phyloP scores from a whole-genome alignment of 2,888 invertebrate species.

The Caprella mutica region DNA sequence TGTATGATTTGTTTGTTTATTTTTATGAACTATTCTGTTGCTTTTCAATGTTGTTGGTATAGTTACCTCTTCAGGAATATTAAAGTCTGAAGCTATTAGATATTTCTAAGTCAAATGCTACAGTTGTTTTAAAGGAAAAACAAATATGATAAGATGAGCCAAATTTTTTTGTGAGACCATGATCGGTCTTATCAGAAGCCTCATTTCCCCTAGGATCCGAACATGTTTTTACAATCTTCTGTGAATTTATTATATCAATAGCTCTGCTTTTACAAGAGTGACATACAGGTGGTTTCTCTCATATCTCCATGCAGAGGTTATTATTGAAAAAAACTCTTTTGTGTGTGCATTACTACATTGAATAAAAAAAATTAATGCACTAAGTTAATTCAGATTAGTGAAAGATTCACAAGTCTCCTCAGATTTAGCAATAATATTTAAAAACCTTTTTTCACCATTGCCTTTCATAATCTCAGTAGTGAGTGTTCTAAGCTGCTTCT shows the following conservation, averaged over 20 bases:
- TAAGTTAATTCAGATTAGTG: conserved; percentile 16
- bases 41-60: too few species aligned
- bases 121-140: too few species aligned
- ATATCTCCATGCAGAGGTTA: conserved; percentile 14
- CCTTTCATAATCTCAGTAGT: conserved; percentile 13
- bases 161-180: too few species aligned
- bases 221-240: conserved; percentile 4
- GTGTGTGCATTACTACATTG: conserved; percentile 7
- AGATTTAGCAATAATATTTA: conserved; percentile 16
- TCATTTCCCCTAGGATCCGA: too few species aligned
- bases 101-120: too few species aligned
- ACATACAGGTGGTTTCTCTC: conserved; percentile 4
- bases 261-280: conserved; percentile 4
- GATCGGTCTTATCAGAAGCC: too few species aligned
- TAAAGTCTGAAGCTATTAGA: too few species aligned
- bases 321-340: conserved; percentile 7
- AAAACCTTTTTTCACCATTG: conserved; percentile 12
- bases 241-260: conserved; percentile 4
- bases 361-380: conserved; percentile 13
- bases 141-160: too few species aligned
- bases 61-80: too few species aligned
- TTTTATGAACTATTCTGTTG: too few species aligned
- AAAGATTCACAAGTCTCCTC: conserved; percentile 12
- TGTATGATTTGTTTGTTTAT: too few species aligned
- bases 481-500: conserved; percentile 12